Base-by-base conservation (phyloP, 2,888 invertebrate species). In the Catonia carolina region DNA sequence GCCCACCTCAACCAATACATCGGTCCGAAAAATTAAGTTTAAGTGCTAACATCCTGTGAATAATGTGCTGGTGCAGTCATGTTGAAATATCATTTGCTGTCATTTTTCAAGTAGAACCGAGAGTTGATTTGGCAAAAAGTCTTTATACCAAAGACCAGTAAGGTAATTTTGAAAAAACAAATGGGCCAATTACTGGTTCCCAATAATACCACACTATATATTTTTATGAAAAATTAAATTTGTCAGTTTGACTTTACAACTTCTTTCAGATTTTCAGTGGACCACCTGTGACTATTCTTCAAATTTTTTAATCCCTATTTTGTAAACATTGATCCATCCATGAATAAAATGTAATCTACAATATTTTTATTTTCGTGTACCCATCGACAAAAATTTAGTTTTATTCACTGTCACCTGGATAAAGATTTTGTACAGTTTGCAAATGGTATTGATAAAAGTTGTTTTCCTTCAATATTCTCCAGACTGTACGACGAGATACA, bases 211-310 rank as follows among this genome's bases (percentile, higher is more conserved):
- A 20, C 4, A 4, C 49, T 27, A 49, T 23, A 49, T 23, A 23
- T 12, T 6, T 23, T 49, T 33, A 22, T 18, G 4, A 23, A 23
- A 14, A 15, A 22, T 49, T 22, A 27, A 49, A 27, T 23, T 15
- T 49, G 49, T 5, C 7, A 12, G 12, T 49, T 23, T 12, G 10
- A 17, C 12, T 14, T 23, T n/a, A 10, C 15, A n/a, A n/a, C n/a
- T n/a, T n/a, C n/a, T n/a, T 23, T 10, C 14, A 27, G 49, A 49
- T 49, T 49, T 49, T 49, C 49, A 49, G 22, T 23, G 2, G 23
- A 15, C 49, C 49, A 49, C 12, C 15, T 22, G 3, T 23, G 12
- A n/a, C 14, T 17, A 4, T 49, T 23, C 12, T 49, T 12, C 17
- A 15, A 22, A 17, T 49, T 49, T n/a, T 22, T 8, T 15, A 17